These are phyloP conservation scores for Bugula neritina DNA, from an alignment of 2,888 invertebrate species.

Conservation along the genomic window DNA sequence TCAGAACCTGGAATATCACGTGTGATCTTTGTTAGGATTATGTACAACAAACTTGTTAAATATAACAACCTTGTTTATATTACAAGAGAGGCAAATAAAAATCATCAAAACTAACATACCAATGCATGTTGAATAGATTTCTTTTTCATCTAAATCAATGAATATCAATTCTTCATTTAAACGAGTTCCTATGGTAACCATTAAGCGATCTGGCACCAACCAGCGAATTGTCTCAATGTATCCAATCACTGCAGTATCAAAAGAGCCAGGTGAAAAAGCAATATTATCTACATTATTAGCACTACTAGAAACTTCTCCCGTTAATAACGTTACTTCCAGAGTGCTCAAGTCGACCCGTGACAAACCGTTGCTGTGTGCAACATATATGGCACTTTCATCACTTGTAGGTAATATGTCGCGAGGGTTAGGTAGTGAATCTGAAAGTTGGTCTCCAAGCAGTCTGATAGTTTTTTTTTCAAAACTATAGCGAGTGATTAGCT, in stretches of 20 bases:
- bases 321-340: not conserved
- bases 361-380: not conserved
- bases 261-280: slow-evolving; percentile 9
- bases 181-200: not conserved
- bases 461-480: not conserved
- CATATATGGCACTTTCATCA: not conserved
- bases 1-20: too few relatives aligned
- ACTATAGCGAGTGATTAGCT: not conserved
- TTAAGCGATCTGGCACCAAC: slow-evolving; percentile 11
- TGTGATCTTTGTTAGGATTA: too few relatives aligned
- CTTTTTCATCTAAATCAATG: not conserved
- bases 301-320: not conserved
- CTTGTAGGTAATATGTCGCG: not conserved
- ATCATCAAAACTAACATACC: too few relatives aligned
- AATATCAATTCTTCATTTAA: not conserved
- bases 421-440: not conserved
- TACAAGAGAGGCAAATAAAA: too few relatives aligned
- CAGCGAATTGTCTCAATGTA: not conserved
- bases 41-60: too few relatives aligned
- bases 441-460: not conserved
- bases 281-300: not conserved
- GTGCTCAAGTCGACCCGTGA: slow-evolving; percentile 1
- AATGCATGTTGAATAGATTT: slow-evolving; percentile 9
- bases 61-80: too few relatives aligned
- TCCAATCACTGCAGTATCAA: not conserved